Base-by-base conservation (phyloP, 2,888 invertebrate species). In the Horisme vitalbata region DNA sequence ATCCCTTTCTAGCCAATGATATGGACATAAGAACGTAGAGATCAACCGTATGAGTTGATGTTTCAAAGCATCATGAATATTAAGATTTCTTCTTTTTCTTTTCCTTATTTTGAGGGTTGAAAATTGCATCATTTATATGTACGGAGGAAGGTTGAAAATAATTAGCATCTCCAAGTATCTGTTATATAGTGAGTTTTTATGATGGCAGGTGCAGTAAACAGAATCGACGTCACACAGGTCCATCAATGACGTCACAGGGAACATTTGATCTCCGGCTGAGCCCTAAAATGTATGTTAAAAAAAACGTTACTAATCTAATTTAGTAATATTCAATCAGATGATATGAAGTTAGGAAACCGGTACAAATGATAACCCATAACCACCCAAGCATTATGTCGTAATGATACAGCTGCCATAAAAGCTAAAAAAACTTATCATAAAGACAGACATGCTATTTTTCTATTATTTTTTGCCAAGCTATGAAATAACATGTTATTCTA, bases 261-360 rank as follows among this genome's bases (percentile, higher is more conserved):
- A 71, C 87, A 79, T 83, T 88, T 89, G 64, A 75, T 76, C 72
- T 71, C 61, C 74, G 71, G 69, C 70, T 71, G 75, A 73, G 64
- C 74, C 88, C 88, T 89, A 89, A 73, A 89, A 89, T 51, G 79
- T 71, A 83, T 78, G 78, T 78, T 78, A 53, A 71, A 71, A 71
- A 55, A 65, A 45, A 59, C 55, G 23, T 52, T 36, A 52, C 30
- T 46, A 43, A 37, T 45, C 28, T 35, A 7, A 21, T 20, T 41
- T 26, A 45, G 28, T 9, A 13, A 12, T 23, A n/a, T n/a, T n/a
- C 7, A 26, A n/a, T 9, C 4, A 5, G 7, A 32, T 26, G 11
- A 28, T 28, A 8, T 13, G 28, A 28, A 11, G 8, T 20, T 7
- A 7, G n/a, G 5, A 11, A 3, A 11, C 1, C 4, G 4, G 5